Base-by-base conservation (phyloP, 2,797 vertebrate species). In the Anniella stebbinsi region DNA sequence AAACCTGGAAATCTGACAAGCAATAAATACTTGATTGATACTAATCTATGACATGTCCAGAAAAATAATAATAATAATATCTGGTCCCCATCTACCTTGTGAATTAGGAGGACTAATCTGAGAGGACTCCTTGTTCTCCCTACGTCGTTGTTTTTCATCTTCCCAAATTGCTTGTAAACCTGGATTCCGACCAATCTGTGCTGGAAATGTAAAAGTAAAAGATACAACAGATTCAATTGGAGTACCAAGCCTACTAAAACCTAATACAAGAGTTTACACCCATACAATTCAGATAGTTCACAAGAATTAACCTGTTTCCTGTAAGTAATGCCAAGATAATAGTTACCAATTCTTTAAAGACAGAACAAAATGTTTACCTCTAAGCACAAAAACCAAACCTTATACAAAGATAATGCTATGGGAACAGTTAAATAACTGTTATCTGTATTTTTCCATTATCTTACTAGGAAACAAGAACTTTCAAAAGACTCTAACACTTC, bases 141-240 rank as follows among this genome's bases (percentile, higher is more conserved):
- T 98, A 93, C 98, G 97, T 78, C 99, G 97, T 95, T 98, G 98
- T 95, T 98, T 99, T 97, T 99, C 99, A 87, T 99, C 99, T 96
- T 99, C 99, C 99, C 99, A 99, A 96, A 99, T 99, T 89, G 98
- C 98, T 95, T 99, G 99, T 36, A 99, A 97, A 67, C 99, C 99
- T 12, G 99, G 99, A 93, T 99, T 99, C 94, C 97, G 98, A 93
- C 98, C 99, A 90, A 99, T 98, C 95, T 99, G 98, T 98, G 97
- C 99, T 99, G 95, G 89, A 97, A 95, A 82, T 23, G 10, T 75
- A 94, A 2, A 87, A 89, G 23, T 30, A 90, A 96, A 91, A 2
- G 91, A 93, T 36, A 96, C 15, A 91, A 87, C 33, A 93, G 13
- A 18, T 23, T 84, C 70, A 88, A 66, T 89, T 0, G 2, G 83